Conservation (phyloP, 2,888 invertebrate species). For the Cataglyphis rosenhaueri region DNA sequence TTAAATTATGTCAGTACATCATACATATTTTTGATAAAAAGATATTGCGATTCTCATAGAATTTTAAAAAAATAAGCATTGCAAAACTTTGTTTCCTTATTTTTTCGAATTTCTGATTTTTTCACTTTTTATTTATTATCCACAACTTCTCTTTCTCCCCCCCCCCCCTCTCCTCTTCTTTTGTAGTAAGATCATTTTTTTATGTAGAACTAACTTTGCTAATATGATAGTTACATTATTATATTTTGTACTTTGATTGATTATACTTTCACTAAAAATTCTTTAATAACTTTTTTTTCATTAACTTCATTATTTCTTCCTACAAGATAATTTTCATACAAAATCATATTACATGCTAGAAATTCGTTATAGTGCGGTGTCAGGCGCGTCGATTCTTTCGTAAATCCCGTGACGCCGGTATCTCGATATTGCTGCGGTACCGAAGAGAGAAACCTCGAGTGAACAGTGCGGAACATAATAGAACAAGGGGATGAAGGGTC, state of each 20-base stretch:
- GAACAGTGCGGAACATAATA: constrained; percentile 29
- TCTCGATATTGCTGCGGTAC: neutral
- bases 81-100: neutral
- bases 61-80: neutral
- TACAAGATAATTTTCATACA: constrained; percentile 7
- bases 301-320: neutral
- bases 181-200: neutral
- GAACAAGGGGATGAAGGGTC: constrained; percentile 32
- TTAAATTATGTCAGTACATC: constrained; percentile 31
- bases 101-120: neutral
- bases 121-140: neutral
- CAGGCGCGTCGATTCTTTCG: constrained; percentile 25
- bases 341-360: neutral
- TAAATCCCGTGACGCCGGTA: constrained; percentile 9
- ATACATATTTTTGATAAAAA: neutral
- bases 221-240: neutral
- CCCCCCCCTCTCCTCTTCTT: neutral
- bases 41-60: neutral
- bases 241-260: neutral
- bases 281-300: constrained; percentile 1
- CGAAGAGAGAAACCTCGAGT: constrained; percentile 4
- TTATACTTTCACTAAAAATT: neutral
- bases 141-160: neutral
- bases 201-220: neutral
- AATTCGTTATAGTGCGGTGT: neutral